Base-by-base conservation (phyloP, 2,888 invertebrate genomes). In the Quadriops clusia region DNA sequence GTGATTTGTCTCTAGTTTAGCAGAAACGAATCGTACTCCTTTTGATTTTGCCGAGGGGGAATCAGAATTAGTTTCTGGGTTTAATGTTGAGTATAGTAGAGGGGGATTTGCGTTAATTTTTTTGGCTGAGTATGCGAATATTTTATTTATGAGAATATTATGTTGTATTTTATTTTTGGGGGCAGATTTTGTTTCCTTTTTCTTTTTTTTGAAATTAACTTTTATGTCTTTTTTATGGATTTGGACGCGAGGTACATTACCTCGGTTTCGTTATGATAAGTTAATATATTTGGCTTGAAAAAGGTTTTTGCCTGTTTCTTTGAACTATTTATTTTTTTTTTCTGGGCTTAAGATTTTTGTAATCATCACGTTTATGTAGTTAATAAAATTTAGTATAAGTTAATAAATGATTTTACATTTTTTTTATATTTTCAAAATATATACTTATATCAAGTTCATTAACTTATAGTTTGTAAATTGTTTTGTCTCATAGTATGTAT, bases 31-130 rank as follows among this genome's bases (percentile, higher is more conserved):
- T 69, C 77, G 77, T 0, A 74, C 74, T 46, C 77, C 77, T 21
- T 78, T 77, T 75, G 77, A 82, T 74, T 80, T 82, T 71, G 73
- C 77, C 29, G 81, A 81, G 32, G 79, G 0, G 81, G 81, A 81
- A 46, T 79, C 77, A 37, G 81, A 83, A 43, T 68, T 82, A 60
- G 78, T 82, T 42, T 80, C 77, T 2, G 80, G 81, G 0, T 82
- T 80, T 76, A 81, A 82, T 72, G 62, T 76, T 43, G 81, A 83
- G 40, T 81, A 77, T 67, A 70, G 73, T 64, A 70, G 72, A 47
- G 72, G 73, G 0, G 67, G 71, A 6, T 78, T 79, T 74, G 72
- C 73, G 30, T 67, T 78, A 61, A 73, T 77, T 71, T 78, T 77
- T 72, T 67, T 77, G 54, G 68, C 72, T 15, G 75, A 77, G 45